These are phyloP conservation scores for Pelecanoides urinatrix DNA, from an alignment of 2,113 vertebrate genomes.

Conservation along the genomic window DNA sequence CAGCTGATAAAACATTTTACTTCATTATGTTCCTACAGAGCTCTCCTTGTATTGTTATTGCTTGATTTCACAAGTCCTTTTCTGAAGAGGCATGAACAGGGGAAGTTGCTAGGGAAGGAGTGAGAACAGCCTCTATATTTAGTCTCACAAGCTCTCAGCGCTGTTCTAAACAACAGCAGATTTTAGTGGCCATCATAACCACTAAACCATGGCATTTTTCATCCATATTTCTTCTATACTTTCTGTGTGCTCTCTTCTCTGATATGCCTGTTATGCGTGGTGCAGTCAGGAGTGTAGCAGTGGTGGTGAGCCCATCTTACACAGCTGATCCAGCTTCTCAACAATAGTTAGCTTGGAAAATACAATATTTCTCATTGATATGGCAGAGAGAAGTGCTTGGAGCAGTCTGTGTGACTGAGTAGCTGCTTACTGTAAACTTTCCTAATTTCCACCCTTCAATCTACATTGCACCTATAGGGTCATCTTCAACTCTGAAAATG, in stretches of 20 bases:
- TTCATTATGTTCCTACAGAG: not conserved
- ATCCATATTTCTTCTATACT: not conserved
- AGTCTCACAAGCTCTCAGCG: not conserved
- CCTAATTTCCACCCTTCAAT: not conserved
- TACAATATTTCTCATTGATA: not conserved
- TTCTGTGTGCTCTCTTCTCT: not conserved
- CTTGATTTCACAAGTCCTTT: not conserved
- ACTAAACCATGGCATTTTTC: not conserved
- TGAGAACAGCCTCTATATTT: not conserved
- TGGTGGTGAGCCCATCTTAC: not conserved
- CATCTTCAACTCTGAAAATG: not conserved
- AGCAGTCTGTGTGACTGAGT: not conserved
- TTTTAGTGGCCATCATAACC: not conserved
- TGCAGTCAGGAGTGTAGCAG: not conserved
- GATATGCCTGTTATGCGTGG: rapidly evolving
- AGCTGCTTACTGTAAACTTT: not conserved
- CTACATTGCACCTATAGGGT: not conserved
- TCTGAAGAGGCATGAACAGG: not conserved
- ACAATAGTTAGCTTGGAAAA: not conserved
- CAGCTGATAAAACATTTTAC: not conserved
- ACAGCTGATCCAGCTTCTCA: not conserved
- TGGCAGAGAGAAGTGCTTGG: not conserved
- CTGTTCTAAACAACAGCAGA: not conserved
- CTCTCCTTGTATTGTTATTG: not conserved
- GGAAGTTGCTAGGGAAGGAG: conserved; percentile 15